Evolutionary conservation across 1,140 invertebrate species (phyloP).

Genomic region (Alviniconcha marisindica): DNA sequence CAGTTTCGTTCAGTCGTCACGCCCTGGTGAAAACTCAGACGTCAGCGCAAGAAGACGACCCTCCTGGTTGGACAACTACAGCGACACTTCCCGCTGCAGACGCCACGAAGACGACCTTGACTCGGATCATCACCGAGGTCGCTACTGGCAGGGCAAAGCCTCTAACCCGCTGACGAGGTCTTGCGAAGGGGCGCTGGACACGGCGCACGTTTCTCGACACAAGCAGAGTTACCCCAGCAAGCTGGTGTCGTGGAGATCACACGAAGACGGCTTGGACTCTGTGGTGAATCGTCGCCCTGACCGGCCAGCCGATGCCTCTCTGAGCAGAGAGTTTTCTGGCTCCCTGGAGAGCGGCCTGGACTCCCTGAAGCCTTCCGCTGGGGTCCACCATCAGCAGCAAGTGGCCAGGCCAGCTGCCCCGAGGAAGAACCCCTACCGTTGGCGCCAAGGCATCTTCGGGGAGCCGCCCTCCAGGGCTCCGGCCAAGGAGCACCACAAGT

Average conservation of each 20-base stretch:
- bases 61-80: too few species aligned
- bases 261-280: slow-evolving; percentile 24
- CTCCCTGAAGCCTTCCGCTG: background rate
- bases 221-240: background rate
- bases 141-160: background rate
- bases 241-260: background rate
- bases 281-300: background rate
- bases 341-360: background rate
- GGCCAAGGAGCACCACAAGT: background rate
- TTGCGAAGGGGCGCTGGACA: background rate
- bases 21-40: too few species aligned
- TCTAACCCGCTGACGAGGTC: background rate
- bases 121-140: background rate
- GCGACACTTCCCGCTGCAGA: too few species aligned
- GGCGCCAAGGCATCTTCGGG: slow-evolving; percentile 16
- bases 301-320: background rate
- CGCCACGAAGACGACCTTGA: too few species aligned
- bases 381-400: background rate
- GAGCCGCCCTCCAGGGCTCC: background rate
- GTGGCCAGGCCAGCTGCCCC: too few species aligned
- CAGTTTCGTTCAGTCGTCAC: too few species aligned
- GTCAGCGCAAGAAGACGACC: too few species aligned
- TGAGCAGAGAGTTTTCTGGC: background rate
- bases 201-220: background rate
- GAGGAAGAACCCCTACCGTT: slow-evolving; percentile 17